Percentiles rank a stretch among this genome's conserved stretches.
Conservation (phyloP, 2,888 invertebrate genomes). For the Carabus problematicus region DNA sequence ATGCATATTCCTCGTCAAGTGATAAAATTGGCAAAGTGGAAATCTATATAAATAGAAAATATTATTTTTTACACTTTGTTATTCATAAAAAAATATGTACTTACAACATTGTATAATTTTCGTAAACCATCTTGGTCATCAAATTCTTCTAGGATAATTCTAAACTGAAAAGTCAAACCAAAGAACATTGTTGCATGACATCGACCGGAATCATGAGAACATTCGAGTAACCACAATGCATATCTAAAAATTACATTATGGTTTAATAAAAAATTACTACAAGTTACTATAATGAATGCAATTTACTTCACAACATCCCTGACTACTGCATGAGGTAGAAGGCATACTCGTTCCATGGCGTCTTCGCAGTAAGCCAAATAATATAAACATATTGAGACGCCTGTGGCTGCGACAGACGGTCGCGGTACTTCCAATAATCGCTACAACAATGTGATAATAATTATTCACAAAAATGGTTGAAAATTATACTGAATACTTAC, state of each 20-base stretch:
- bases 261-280: not conserved
- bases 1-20: constrained; percentile 72
- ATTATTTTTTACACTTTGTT: not conserved
- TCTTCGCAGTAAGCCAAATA: constrained; percentile 97
- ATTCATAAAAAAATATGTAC: constrained; percentile 44
- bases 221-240: constrained; percentile 93
- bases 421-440: constrained; percentile 79
- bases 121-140: constrained; percentile 92
- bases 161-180: constrained; percentile 91
- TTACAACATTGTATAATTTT: constrained; percentile 91
- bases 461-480: constrained; percentile 9
- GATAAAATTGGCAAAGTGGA: constrained; percentile 84
- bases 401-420: constrained; percentile 94
- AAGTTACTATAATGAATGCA: not conserved
- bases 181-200: constrained; percentile 99
- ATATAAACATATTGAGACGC: constrained; percentile 94
- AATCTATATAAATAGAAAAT: constrained; percentile 62
- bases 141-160: constrained; percentile 92
- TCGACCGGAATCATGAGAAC: constrained; percentile 92
- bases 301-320: constrained; percentile 76
- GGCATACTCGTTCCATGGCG: constrained; percentile 95
- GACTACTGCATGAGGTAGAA: constrained; percentile 79
- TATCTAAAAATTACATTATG: constrained; percentile 66
- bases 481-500: constrained; percentile 54
- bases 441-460: constrained; percentile 4